Evolutionary conservation across 2,797 vertebrate genomes (phyloP), one percentile per base, ranked within the genome.

Genomic region (Ctenopoma multispine): DNA sequence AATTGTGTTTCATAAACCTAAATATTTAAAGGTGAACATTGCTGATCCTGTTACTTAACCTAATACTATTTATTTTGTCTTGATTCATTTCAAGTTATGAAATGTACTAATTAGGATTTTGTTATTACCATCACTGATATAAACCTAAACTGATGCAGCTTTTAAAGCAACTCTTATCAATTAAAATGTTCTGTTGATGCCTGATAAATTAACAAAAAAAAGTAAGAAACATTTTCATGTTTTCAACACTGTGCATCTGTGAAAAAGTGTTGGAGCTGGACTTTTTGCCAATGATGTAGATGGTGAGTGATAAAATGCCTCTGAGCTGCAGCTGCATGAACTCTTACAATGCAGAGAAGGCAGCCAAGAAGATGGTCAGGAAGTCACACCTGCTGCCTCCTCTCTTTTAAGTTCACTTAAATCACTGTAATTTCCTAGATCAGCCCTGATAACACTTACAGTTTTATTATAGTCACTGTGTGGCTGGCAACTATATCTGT

Each of bases 251-350:
- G 40, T 48, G 7, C 17, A 51, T 36, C 34, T 55, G 20, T 50
- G 31, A 24, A 36, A 11, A 21, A 24, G 23, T 21, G 12, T 18
- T 34, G 20, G n/a, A 18, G 34, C 18, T 8, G 11, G n/a, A 51
- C 34, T 36, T 47, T 24, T 13, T 20, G 43, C 60, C 50, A 48
- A 57, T 46, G 38, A 63, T 54, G 17, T 13, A n/a, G 14, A 24
- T 4, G 1, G 17, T 29, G 29, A 47, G 34, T 36, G 64, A 51
- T 47, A 57, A 21, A 21, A 23, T 20, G 46, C 24, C 4, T 36
- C n/a, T 48, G 34, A 48, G n/a, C 58, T 71, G 56, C 61, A 70
- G 65, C 58, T 75, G 44, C 47, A 55, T 9, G 9, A 38, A 53
- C 24, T 57, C 24, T 69, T 27, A 41, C 43, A 47, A 36, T 48